A percentile compares a stretch with the other conserved stretches of the same genome.
phyloP scores from a whole-genome alignment of 2,888 invertebrate species.

The Micropterix aruncella region DNA sequence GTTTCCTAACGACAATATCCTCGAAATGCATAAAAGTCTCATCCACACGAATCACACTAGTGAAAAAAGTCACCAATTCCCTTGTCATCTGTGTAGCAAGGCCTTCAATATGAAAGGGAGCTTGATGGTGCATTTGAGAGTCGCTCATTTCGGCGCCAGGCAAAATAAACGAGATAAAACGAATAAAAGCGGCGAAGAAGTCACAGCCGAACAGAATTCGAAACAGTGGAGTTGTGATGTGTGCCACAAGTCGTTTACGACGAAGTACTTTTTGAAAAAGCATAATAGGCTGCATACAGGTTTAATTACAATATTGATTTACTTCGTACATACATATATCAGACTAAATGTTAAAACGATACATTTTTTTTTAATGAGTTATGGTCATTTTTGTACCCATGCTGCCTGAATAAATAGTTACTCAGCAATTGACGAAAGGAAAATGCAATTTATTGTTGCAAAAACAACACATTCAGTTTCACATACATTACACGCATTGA shows the following conservation, averaged over 20 bases:
- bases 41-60: constrained; percentile 41
- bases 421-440: too few species aligned
- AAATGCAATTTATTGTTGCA: too few species aligned
- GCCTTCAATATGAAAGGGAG: constrained; percentile 73
- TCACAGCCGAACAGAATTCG: constrained; percentile 27
- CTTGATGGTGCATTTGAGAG: constrained; percentile 66
- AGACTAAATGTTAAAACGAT: too few species aligned
- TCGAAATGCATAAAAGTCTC: constrained; percentile 61
- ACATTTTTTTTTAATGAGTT: too few species aligned
- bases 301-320: too few species aligned
- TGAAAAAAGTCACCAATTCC: constrained; percentile 34
- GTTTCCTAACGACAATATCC: constrained; percentile 53
- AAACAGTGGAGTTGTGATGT: constrained; percentile 82
- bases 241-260: constrained; percentile 73
- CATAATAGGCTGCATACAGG: constrained; percentile 78
- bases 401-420: too few species aligned
- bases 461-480: too few species aligned
- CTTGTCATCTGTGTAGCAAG: constrained; percentile 67
- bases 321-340: too few species aligned
- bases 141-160: constrained; percentile 55
- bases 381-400: too few species aligned
- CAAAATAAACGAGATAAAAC: constrained; percentile 12
- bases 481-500: too few species aligned
- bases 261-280: constrained; percentile 80
- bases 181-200: constrained; percentile 9